Evolutionary conservation across 1,140 invertebrate genomes (phyloP), one percentile per base, ranked within the genome.

Genomic region (Chymomyza costata): DNA sequence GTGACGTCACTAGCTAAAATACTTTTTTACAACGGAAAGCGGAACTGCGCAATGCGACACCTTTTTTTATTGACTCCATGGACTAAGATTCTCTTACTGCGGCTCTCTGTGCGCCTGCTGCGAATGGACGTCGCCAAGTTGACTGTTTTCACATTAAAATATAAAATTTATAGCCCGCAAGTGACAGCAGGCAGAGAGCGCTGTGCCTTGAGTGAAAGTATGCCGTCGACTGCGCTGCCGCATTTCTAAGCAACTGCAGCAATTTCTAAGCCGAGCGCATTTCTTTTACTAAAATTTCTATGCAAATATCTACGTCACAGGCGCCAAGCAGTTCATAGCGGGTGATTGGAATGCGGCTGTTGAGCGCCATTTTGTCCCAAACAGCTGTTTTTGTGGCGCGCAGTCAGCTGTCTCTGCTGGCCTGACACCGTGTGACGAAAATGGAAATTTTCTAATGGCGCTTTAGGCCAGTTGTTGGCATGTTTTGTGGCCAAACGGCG

Each of bases 121-220:
- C 32, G 66, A 81, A 66, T 50, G 52, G 74, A 83, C 81, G 81
- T 80, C 81, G 66, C 60, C 65, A 71, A 70, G 81, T 73, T 83
- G 81, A 83, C 81, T 83, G 81, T 78, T 83, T 78, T 83, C 81
- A 52, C 81, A 83, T 83, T 73, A 82, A 83, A 83, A 65, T 69
- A 55, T n/a, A 50, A 76, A 65, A 83, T 83, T 83, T 83, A 83
- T 83, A 56, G 43, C 69, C 65, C 39, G 25, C 45, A 45, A 44
- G 30, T 40, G 50, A 15, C 64, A 19, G 31, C 39, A 34, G 6
- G 35, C 15, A 30, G 21, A n/a, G 31, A 13, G n/a, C n/a, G n/a
- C n/a, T n/a, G n/a, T n/a, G 8, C 21, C 21, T 25, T 25, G 21
- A 8, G 21, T 25, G 3, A n/a, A n/a, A n/a, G n/a, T n/a, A 25